Evolutionary conservation across 1,140 invertebrate species (phyloP).

Genomic region (Leptonema lineaticorne): DNA sequence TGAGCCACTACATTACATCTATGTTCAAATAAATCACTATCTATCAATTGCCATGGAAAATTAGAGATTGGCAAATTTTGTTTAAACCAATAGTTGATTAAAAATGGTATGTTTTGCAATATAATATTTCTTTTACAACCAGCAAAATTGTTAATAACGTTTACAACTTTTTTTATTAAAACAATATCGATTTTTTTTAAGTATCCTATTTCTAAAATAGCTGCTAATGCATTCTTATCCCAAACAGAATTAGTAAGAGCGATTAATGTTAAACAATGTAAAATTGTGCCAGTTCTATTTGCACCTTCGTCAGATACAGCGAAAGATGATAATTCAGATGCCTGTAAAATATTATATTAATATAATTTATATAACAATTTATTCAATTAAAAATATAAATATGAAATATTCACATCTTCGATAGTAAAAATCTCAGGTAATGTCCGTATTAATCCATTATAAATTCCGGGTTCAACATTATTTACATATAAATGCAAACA

Average conservation of each 20-base stretch:
- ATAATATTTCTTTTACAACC: constrained; percentile 21
- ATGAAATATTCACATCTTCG: constrained; percentile 24
- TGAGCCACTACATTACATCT: constrained; percentile 24
- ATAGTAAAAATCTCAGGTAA: constrained; percentile 31
- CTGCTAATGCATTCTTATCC: constrained; percentile 29
- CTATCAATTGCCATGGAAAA: constrained; percentile 29
- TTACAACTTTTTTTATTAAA: constrained; percentile 32
- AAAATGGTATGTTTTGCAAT: constrained; percentile 26
- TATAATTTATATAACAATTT: constrained; percentile 27
- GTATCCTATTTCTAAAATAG: constrained; percentile 27
- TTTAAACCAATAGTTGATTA: constrained; percentile 30
- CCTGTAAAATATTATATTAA: constrained; percentile 43
- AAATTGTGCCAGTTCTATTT: constrained; percentile 49
- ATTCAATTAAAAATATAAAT: not conserved
- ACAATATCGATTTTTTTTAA: constrained; percentile 32
- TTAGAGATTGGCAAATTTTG: constrained; percentile 20
- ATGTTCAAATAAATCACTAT: constrained; percentile 20
- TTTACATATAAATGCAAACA: constrained; percentile 29
- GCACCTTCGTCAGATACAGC: constrained; percentile 49
- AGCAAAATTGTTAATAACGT: constrained; percentile 18
- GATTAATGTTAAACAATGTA: constrained; percentile 46
- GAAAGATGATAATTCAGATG: constrained; percentile 43
- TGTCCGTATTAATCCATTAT: constrained; percentile 10
- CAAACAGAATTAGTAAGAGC: constrained; percentile 38
- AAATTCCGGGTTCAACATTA: constrained; percentile 11